These are phyloP conservation scores for Drosophila trapezifrons DNA, from an alignment of 1,140 invertebrate species.

Conservation along the genomic window DNA sequence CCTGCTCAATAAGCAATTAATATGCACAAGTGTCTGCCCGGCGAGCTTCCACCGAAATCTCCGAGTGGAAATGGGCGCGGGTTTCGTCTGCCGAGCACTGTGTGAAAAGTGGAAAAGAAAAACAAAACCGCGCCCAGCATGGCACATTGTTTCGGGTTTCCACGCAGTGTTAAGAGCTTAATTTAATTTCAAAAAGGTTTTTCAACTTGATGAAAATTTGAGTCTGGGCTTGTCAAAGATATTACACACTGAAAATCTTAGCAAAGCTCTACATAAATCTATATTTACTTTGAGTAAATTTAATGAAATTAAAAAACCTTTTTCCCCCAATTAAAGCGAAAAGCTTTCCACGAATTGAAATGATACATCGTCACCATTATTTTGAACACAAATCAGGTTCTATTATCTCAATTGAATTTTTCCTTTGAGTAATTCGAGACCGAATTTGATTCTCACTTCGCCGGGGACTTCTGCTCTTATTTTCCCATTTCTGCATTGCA, in stretches of 20 bases:
- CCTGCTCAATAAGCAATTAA: slow-evolving; percentile 80
- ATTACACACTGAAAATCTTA: neutral
- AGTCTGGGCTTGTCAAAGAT: slow-evolving; percentile 25
- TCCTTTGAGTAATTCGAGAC: slow-evolving; percentile 41
- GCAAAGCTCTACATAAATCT: neutral
- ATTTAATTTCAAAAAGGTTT: slow-evolving; percentile 58
- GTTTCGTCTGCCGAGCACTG: slow-evolving; percentile 19
- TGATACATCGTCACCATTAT: slow-evolving; percentile 12
- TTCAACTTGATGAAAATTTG: slow-evolving; percentile 41
- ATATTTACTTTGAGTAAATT: neutral
- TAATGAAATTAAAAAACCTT: slow-evolving; percentile 1
- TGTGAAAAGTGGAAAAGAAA: slow-evolving; percentile 39
- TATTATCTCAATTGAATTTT: slow-evolving; percentile 50
- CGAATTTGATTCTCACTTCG: slow-evolving; percentile 27
- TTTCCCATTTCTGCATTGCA: slow-evolving; percentile 4
- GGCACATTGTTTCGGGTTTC: slow-evolving; percentile 69
- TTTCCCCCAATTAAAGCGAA: slow-evolving; percentile 2
- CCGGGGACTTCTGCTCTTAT: neutral
- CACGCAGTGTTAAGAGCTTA: slow-evolving; percentile 42
- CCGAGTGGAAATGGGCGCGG: slow-evolving; percentile 44
- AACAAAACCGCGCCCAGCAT: slow-evolving; percentile 41
- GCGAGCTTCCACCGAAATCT: slow-evolving; percentile 47
- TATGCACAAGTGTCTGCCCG: slow-evolving; percentile 76
- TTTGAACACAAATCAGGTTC: slow-evolving; percentile 25
- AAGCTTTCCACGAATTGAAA: slow-evolving; percentile 2